Base-by-base conservation (phyloP, 2,797 vertebrate genomes). In the Halcyon badia region DNA sequence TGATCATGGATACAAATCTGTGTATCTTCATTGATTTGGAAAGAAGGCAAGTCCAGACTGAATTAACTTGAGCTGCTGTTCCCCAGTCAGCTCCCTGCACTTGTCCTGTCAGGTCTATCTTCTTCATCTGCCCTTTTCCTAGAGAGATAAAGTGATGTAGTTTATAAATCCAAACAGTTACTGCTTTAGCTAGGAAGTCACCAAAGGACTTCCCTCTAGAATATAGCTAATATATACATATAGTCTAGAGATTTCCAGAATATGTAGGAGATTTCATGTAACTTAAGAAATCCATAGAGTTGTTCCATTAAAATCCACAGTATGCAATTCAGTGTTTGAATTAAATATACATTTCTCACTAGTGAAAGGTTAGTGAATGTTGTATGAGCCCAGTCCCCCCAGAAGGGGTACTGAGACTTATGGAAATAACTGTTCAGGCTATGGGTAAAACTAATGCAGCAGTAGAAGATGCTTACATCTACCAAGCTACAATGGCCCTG, bases 361-460 rank as follows among this genome's bases (percentile, higher is more conserved):
- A 94, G 72, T 87, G 22, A 48, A 72, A 85, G n/a, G 37, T 70
- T 33, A 84, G 37, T 93, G 93, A 62, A 75, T 91, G 60, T 30
- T 52, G 26, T 62, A 51, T 66, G 26, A 54, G 21, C 11, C 25
- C 37, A 30, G 1, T 75, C 41, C 60, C 46, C 24, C 10, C 22
- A 33, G 46, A 70, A 61, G 17, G 12, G 4, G 14, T 46, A n/a
- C 54, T 14, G 16, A 58, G 18, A 37, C 7, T 39, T 58, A 18
- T 2, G 30, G 75, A 39, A 49, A 44, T 49, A 83, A 46, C 39
- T 58, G 9, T 64, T 24, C 44, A 82, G 72, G 31, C 28, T 18
- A 1, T 12, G 15, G 18, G n/a, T 39, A n/a, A 70, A 87, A 46
- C 30, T 69, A 18, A 24, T 37, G 28, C 15, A 70, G 42, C 8